Evolutionary conservation across 1,140 invertebrate species (phyloP).

Genomic region (Cydia pomonella): DNA sequence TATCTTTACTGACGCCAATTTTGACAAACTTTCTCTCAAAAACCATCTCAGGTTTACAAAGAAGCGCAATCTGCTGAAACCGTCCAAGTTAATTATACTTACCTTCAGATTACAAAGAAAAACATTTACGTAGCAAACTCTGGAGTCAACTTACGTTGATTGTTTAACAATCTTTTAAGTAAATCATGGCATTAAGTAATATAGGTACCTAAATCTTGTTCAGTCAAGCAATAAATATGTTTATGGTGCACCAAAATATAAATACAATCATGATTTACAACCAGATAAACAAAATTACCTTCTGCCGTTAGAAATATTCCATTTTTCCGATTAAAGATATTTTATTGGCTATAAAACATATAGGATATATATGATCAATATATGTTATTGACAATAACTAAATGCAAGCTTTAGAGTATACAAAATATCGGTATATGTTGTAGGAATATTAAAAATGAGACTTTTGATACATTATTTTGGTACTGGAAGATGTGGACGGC

Average conservation of each 20-base stretch:
- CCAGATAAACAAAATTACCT: too few species aligned
- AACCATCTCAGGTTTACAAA: neutral
- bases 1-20: too few species aligned
- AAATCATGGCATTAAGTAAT: neutral
- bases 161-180: neutral
- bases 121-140: neutral
- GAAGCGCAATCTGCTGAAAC: neutral
- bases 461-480: constrained; percentile 45
- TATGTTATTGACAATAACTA: too few species aligned
- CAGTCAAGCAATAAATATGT: too few species aligned
- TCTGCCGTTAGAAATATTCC: too few species aligned
- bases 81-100: neutral
- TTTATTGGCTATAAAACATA: neutral
- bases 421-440: neutral
- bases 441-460: neutral
- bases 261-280: too few species aligned
- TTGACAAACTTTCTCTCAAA: neutral
- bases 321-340: neutral
- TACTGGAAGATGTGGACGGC: constrained; percentile 51
- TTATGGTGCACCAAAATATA: too few species aligned
- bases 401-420: constrained; percentile 4
- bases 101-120: neutral
- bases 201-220: too few species aligned
- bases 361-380: neutral
- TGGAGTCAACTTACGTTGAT: neutral